Evolutionary conservation across 2,888 invertebrate genomes (phyloP).

Genomic region (Ischnus inquisitorius): DNA sequence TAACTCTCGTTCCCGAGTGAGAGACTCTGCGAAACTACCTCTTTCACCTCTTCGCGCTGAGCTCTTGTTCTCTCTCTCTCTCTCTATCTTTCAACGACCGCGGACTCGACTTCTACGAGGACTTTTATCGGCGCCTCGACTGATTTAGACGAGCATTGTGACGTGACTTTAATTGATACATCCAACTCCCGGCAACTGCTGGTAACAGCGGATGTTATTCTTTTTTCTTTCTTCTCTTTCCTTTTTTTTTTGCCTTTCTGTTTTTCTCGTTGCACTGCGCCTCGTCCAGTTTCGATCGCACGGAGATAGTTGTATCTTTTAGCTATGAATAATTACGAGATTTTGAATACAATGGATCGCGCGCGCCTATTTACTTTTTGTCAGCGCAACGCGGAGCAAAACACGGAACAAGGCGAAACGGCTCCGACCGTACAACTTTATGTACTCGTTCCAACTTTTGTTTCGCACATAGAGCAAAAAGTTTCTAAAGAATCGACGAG

Average conservation of each 20-base stretch:
- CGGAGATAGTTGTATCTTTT: slow-evolving; percentile 62
- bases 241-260: slow-evolving; percentile 24
- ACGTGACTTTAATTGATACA: slow-evolving; percentile 69
- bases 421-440: slow-evolving; percentile 55
- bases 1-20: slow-evolving; percentile 62
- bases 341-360: slow-evolving; percentile 72
- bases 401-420: slow-evolving; percentile 14
- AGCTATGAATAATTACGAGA: slow-evolving; percentile 71
- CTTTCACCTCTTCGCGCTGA: slow-evolving; percentile 19
- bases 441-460: slow-evolving; percentile 57
- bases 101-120: slow-evolving; percentile 71
- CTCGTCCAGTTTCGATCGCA: slow-evolving; percentile 63
- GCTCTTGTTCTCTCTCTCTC: not conserved
- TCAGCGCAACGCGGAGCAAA: slow-evolving; percentile 29
- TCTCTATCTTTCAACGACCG: slow-evolving; percentile 32
- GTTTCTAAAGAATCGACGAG: slow-evolving; percentile 1
- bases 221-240: slow-evolving; percentile 21
- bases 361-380: slow-evolving; percentile 67
- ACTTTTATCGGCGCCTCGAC: slow-evolving; percentile 76
- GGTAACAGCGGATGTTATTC: slow-evolving; percentile 15
- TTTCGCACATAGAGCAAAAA: slow-evolving; percentile 56
- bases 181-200: slow-evolving; percentile 59
- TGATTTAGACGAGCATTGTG: slow-evolving; percentile 72
- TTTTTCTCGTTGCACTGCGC: slow-evolving; percentile 49
- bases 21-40: slow-evolving; percentile 59